Percentiles rank a stretch among this genome's conserved stretches.
phyloP scores from a whole-genome alignment of 64 coral and sea anemone genomes.

The Hydrozoanthus tunicans region DNA sequence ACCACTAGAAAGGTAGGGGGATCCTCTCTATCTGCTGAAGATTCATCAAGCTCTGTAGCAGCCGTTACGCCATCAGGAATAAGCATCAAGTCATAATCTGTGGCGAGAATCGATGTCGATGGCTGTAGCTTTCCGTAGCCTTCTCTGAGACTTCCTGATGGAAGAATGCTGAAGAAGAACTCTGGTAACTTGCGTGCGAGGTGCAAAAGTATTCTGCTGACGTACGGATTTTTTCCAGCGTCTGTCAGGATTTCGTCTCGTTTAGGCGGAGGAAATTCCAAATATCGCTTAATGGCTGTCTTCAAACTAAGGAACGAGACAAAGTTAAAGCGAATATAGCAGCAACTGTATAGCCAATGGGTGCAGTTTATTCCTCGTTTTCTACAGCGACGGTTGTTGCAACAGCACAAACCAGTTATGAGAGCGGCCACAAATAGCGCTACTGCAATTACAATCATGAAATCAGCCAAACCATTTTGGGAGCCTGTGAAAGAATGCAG shows the following conservation, averaged over 20 bases:
- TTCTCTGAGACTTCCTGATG: constrained; percentile 33
- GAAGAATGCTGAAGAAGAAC: constrained; percentile 35
- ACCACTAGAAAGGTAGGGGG: background rate
- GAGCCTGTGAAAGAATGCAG: too few relatives aligned
- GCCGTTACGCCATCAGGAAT: constrained; percentile 33
- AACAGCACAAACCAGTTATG: background rate
- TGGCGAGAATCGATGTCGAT: constrained; percentile 15
- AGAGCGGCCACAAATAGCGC: background rate
- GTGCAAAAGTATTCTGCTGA: background rate
- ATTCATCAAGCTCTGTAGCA: background rate
- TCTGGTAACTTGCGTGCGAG: background rate
- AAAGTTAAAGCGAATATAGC: background rate
- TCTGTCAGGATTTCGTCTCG: background rate
- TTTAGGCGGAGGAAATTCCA: constrained; percentile 5
- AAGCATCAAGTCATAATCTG: constrained; percentile 41
- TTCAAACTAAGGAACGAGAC: background rate
- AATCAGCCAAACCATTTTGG: too few relatives aligned
- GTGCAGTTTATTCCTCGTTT: too few relatives aligned
- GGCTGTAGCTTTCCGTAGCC: constrained; percentile 29
- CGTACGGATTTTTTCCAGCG: background rate
- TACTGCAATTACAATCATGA: too few relatives aligned
- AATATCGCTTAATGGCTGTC: constrained; percentile 1
- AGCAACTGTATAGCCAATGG: background rate
- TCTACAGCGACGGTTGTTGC: background rate
- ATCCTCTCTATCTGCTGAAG: background rate